A percentile compares a stretch with the other conserved stretches of the same genome.
phyloP scores from a whole-genome alignment of 2,888 invertebrate genomes.

The Fissipunctia ypsillon region DNA sequence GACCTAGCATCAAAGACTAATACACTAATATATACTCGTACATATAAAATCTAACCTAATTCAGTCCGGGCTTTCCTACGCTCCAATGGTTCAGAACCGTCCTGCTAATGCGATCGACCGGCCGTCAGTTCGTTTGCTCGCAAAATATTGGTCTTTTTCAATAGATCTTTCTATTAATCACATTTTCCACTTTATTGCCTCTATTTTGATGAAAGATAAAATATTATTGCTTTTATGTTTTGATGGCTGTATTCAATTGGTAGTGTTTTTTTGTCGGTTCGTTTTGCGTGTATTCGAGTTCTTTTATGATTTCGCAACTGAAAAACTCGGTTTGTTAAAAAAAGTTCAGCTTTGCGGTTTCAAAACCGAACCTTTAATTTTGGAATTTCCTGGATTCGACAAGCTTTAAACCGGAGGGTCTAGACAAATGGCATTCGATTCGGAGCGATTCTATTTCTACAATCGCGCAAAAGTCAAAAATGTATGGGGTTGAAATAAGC shows the following conservation, averaged over 20 bases:
- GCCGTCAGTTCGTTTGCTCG: conserved; percentile 42
- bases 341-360: neutral
- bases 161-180: conserved; percentile 61
- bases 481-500: too few species aligned
- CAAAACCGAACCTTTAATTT: too few species aligned
- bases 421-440: too few species aligned
- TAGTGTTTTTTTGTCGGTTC: neutral
- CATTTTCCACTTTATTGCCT: conserved; percentile 44
- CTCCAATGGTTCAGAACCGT: conserved; percentile 68
- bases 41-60: conserved; percentile 63
- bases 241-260: conserved; percentile 4
- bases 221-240: conserved; percentile 41
- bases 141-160: conserved; percentile 52
- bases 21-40: conserved; percentile 33
- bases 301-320: neutral
- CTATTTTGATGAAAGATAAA: conserved; percentile 38
- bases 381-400: neutral
- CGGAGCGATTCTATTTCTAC: too few species aligned
- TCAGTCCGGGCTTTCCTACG: conserved; percentile 54
- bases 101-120: conserved; percentile 64
- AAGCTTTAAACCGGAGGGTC: neutral
- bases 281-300: neutral
- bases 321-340: neutral
- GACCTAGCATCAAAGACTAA: conserved; percentile 64
- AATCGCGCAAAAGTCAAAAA: too few species aligned